Evolutionary conservation across 92 coral and sea anemone species (phyloP).

Genomic region (Zoanthus gigantus): DNA sequence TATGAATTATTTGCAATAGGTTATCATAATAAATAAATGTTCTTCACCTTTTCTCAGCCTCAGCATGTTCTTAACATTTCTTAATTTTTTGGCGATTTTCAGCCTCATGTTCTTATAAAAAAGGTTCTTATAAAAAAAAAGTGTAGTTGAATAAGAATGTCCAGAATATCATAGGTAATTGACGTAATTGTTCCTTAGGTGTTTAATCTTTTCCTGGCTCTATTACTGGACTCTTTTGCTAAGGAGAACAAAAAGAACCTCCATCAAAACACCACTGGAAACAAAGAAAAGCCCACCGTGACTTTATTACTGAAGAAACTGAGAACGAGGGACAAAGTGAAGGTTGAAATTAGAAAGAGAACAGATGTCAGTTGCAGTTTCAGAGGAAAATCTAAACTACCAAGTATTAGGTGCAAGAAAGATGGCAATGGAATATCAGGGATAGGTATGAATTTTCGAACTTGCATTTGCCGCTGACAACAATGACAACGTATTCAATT

Average conservation of each 20-base stretch:
- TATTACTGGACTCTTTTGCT: conserved; percentile 32
- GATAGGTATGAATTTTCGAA: no score
- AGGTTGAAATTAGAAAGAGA: conserved; percentile 10
- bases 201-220: conserved; percentile 42
- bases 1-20: no score
- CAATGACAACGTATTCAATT: no score
- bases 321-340: conserved; percentile 21
- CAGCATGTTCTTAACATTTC: no score
- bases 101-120: no score
- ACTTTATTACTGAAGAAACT: not conserved
- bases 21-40: no score
- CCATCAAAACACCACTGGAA: not conserved
- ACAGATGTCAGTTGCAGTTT: not conserved
- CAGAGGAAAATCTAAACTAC: not conserved
- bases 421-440: not conserved
- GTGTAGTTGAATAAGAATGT: no score
- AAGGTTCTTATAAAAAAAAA: no score
- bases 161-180: no score
- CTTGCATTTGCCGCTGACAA: no score
- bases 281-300: not conserved
- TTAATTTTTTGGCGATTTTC: no score
- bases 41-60: no score
- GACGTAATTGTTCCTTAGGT: conserved; percentile 15
- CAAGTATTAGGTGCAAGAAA: not conserved
- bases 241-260: conserved; percentile 18